Base-by-base conservation (phyloP, 2,888 invertebrate genomes). In the Eupithecia insigniata region DNA sequence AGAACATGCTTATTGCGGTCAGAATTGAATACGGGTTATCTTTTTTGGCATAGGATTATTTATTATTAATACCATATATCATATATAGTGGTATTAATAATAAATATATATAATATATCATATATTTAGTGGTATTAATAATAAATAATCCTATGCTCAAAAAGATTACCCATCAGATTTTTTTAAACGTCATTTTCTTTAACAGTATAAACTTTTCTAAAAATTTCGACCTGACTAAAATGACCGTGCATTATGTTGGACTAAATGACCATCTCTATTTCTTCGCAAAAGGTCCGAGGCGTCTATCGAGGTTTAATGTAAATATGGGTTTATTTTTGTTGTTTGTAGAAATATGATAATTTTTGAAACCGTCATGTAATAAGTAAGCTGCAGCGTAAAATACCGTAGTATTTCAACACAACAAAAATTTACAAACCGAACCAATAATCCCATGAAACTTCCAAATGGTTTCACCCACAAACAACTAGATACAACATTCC, bases 401-500 rank as follows among this genome's bases (percentile, higher is more conserved):
- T 55, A 14, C 55, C 14, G n/a, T 55, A 43, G 3, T 1, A 6
- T 55, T 55, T 55, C 12, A 4, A 5, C 22, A 14, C 12, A 26
- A 10, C 22, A 8, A 22, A 22, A 8, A 2, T 22, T 51, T 2
- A 0, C 6, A 51, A 51, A 51, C 18, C 10, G 22, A 51, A n/a
- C 46, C 46, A n/a, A 46, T 51, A 8, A 51, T n/a, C 10, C 46
- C 46, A 55, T 55, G 26, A 22, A 22, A 55, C 14, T 26, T 26
- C 3, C 12, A 26, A 55, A 55, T 26, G 55, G 5, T 55, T 55
- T 55, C 26, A 5, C 55, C 55, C 55, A 55, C 55, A 26, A 26
- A 55, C 55, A 26, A 55, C 55, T 22, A 51, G 22, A 14, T 12
- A 5, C 55, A 12, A 62, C 61, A 62, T 62, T 62, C 61, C 61